Percentiles rank a stretch among this genome's conserved stretches.
phyloP scores from a whole-genome alignment of 1,140 invertebrate species.

The Hyles vespertilio region DNA sequence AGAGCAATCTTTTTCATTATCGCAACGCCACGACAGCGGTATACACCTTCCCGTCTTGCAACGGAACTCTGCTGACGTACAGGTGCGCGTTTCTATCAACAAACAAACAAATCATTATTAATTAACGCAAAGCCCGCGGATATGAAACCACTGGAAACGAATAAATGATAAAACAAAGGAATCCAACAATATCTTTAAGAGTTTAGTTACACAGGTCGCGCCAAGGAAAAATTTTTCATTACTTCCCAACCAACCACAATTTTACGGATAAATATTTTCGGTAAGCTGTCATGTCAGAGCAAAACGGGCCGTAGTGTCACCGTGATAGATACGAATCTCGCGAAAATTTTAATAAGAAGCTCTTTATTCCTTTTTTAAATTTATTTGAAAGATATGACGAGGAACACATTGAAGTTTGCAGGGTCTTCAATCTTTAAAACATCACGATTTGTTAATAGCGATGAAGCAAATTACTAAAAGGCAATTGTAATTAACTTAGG shows the following conservation, averaged over 20 bases:
- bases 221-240: constrained; percentile 33
- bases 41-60: constrained; percentile 88
- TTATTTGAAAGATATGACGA: no score
- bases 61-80: constrained; percentile 81
- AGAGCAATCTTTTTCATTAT: constrained; percentile 85
- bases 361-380: constrained; percentile 33
- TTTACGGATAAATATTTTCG: constrained; percentile 30
- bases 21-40: constrained; percentile 84
- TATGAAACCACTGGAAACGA: constrained; percentile 4
- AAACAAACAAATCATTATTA: constrained; percentile 23
- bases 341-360: background rate
- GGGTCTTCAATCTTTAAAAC: constrained; percentile 26
- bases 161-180: constrained; percentile 16
- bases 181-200: constrained; percentile 24
- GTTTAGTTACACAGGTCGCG: constrained; percentile 22
- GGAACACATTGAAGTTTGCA: constrained; percentile 26
- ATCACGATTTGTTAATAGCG: background rate
- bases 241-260: constrained; percentile 25
- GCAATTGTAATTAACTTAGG: no score
- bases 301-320: constrained; percentile 21
- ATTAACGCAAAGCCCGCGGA: background rate
- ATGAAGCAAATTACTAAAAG: no score
- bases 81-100: constrained; percentile 79
- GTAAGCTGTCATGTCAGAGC: constrained; percentile 12
- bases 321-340: constrained; percentile 18